Evolutionary conservation across 2,888 invertebrate genomes (phyloP).

Genomic region (Volucella inflata): DNA sequence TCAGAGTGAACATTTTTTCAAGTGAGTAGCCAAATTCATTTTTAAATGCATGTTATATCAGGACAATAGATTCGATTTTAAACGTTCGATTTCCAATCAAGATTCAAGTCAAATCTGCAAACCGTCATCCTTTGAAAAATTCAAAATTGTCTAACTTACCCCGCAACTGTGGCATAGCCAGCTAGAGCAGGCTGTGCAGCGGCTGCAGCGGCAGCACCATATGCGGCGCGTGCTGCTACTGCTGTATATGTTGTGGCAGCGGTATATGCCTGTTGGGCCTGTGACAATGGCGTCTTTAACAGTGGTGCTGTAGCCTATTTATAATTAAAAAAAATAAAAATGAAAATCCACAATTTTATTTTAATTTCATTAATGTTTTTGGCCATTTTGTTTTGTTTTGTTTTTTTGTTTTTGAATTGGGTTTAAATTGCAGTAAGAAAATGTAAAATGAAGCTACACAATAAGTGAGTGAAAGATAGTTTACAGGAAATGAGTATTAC

Average conservation of each 20-base stretch:
- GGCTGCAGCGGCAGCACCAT: conserved; percentile 90
- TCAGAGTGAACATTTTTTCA: no score
- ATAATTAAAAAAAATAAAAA: conserved; percentile 55
- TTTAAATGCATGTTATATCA: neutral
- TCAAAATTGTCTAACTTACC: conserved; percentile 84
- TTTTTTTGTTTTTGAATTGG: conserved; percentile 27
- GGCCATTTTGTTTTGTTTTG: conserved; percentile 16
- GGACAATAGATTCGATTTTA: neutral
- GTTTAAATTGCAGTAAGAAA: conserved; percentile 55
- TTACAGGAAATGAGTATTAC: no score
- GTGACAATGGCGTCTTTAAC: conserved; percentile 91
- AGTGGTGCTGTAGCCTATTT: conserved; percentile 89
- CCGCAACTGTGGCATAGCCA: conserved; percentile 89
- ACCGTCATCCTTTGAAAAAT: neutral
- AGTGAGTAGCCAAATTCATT: no score
- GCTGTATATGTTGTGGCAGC: conserved; percentile 94
- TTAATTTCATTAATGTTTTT: conserved; percentile 38
- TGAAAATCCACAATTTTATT: conserved; percentile 44
- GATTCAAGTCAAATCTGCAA: conserved; percentile 43
- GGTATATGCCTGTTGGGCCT: conserved; percentile 94
- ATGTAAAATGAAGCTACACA: conserved; percentile 66
- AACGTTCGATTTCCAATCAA: conserved; percentile 43
- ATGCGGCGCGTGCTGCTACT: conserved; percentile 90
- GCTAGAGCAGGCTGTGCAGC: conserved; percentile 86
- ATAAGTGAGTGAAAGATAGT: conserved; percentile 36